Conservation (phyloP, 1,140 invertebrate species). For the Pantala flavescens region DNA sequence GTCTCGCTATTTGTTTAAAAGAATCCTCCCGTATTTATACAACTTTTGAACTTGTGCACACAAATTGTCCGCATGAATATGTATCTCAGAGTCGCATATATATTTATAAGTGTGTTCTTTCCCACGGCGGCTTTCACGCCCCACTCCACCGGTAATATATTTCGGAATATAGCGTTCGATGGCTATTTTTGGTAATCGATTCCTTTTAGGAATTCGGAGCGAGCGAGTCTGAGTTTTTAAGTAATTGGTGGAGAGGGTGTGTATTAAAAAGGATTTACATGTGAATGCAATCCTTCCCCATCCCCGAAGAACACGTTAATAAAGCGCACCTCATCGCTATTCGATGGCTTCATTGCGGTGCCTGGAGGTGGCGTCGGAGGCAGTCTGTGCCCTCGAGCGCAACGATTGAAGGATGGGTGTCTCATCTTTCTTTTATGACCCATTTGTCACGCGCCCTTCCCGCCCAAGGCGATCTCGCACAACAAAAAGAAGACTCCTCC, state of each 20-base stretch:
- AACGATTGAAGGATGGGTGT: not conserved
- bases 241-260: not conserved
- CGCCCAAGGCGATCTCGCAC: not conserved
- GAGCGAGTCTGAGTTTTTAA: too few relatives aligned
- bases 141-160: too few relatives aligned
- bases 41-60: too few relatives aligned
- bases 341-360: not conserved
- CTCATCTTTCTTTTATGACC: slow-evolving; percentile 9
- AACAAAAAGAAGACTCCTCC: not conserved
- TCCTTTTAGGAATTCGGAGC: too few relatives aligned
- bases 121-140: too few relatives aligned
- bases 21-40: too few relatives aligned
- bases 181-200: too few relatives aligned
- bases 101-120: too few relatives aligned
- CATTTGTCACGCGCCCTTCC: slow-evolving; percentile 7
- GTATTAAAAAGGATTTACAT: not conserved
- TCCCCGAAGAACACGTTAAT: not conserved
- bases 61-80: too few relatives aligned
- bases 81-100: too few relatives aligned
- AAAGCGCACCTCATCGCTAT: not conserved
- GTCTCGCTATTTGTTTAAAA: too few relatives aligned
- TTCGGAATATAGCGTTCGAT: too few relatives aligned
- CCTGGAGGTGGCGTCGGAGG: not conserved
- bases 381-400: not conserved
- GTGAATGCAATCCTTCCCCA: not conserved